A percentile compares a stretch with the other conserved stretches of the same genome.
These are phyloP conservation scores for Pogonophryne albipinna DNA, from an alignment of 2,797 vertebrate species.

Conservation along the genomic window DNA sequence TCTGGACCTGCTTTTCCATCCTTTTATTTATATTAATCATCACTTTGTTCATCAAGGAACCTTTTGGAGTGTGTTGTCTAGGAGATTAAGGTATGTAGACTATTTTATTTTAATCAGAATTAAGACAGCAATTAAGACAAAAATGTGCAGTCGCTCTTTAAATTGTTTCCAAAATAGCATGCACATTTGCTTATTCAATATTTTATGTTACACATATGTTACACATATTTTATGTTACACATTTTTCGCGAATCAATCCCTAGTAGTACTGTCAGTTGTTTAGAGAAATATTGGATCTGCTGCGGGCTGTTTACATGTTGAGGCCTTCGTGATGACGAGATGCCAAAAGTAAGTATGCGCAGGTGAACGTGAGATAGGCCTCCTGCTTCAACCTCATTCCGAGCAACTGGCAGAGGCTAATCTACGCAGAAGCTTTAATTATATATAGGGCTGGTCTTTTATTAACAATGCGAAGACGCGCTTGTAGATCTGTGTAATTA, in stretches of 20 bases:
- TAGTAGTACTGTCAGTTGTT: background rate
- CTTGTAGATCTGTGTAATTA: conserved; percentile 85
- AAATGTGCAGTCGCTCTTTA: background rate
- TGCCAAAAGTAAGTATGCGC: conserved; percentile 56
- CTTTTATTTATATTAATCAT: conserved; percentile 27
- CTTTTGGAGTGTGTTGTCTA: conserved; percentile 59
- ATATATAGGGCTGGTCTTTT: conserved; percentile 78
- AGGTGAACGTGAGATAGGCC: conserved; percentile 66
- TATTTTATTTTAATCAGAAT: background rate
- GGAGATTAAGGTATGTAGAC: conserved; percentile 69
- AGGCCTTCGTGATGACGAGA: conserved; percentile 17
- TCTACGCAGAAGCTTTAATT: conserved; percentile 78
- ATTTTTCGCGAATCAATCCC: background rate
- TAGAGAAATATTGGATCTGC: background rate
- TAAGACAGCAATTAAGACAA: background rate
- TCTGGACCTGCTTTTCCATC: conserved; percentile 22
- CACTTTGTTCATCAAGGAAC: conserved; percentile 7
- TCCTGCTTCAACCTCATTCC: conserved; percentile 41
- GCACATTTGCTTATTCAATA: no score
- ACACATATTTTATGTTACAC: no score
- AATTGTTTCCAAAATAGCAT: background rate
- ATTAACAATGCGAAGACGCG: conserved; percentile 79
- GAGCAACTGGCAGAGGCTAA: conserved; percentile 53
- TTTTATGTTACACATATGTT: no score
- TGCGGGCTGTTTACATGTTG: background rate